Base-by-base conservation (phyloP, 2,888 invertebrate genomes). In the Hypena proboscidalis region DNA sequence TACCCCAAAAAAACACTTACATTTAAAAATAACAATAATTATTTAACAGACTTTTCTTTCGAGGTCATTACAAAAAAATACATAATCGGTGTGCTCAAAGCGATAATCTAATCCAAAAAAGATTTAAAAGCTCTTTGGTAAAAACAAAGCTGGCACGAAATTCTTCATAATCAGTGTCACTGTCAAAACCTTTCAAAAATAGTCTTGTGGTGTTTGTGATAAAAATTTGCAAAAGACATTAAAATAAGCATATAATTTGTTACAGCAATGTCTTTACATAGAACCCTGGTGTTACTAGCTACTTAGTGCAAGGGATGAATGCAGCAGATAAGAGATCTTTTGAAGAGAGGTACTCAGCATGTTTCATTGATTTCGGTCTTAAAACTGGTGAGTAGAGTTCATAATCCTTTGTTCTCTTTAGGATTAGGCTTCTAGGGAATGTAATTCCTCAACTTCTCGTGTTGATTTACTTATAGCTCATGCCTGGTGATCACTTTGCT, bases 331-430 rank as follows among this genome's bases (percentile, higher is more conserved):
- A 60, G 7, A 74, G 90, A 39, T 77, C 81, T 39, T 90, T 90
- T 40, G 89, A 88, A 62, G 82, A 83, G 17, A 77, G 90, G 68
- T 90, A 87, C 64, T 66, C 77, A 10, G 81, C 85, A 40, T 90
- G 90, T 53, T 87, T 89, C 56, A 55, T 80, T 22, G 90, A 90
- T 73, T 85, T 90, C 58, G 84, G 80, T 15, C 36, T 89, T 2
- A 90, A 90, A 81, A 85, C 79, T 42, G 77, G 90, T 90, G 63
- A 72, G 26, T 15, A n/a, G n/a, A n/a, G n/a, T n/a, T n/a, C n/a
- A n/a, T n/a, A n/a, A n/a, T n/a, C n/a, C n/a, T n/a, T n/a, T n/a
- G n/a, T n/a, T n/a, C n/a, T n/a, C n/a, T n/a, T n/a, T n/a, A n/a
- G n/a, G n/a, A n/a, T n/a, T n/a, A n/a, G n/a, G n/a, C n/a, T n/a